Conservation (phyloP, 1,140 invertebrate species). For the Pararge aegeria region DNA sequence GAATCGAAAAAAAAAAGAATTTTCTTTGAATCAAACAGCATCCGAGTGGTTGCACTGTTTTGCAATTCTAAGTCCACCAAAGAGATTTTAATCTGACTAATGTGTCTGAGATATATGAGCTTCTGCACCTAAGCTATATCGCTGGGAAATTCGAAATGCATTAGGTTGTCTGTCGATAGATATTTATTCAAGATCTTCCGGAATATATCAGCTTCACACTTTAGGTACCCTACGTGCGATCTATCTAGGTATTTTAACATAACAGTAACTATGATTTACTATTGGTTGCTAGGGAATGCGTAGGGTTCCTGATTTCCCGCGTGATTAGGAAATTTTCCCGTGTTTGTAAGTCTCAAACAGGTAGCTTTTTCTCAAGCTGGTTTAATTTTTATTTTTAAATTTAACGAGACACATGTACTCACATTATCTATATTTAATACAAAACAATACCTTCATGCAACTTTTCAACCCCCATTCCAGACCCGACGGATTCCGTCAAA, state of each 20-base stretch:
- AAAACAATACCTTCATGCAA: no score
- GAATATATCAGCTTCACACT: neutral
- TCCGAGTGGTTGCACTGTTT: constrained; percentile 61
- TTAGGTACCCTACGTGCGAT: neutral
- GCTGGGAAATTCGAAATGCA: constrained; percentile 24
- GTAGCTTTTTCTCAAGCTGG: no score
- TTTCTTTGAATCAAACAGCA: constrained; percentile 63
- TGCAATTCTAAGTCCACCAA: constrained; percentile 68
- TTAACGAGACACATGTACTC: no score
- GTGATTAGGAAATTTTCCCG: no score
- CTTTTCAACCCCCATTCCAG: no score
- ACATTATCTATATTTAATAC: no score
- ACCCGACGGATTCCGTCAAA: no score
- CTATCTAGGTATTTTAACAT: neutral
- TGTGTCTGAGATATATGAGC: constrained; percentile 52
- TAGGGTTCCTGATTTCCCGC: no score
- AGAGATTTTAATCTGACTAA: constrained; percentile 74
- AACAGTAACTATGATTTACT: neutral
- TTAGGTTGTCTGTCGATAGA: constrained; percentile 21
- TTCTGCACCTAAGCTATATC: constrained; percentile 25
- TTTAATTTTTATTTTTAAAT: no score
- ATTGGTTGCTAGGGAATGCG: no score
- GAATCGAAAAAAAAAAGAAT: constrained; percentile 45
- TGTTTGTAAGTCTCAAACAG: no score
- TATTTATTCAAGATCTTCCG: constrained; percentile 15